Base-by-base conservation (phyloP, 2,113 vertebrate genomes). In the Vulpes vulpes region DNA sequence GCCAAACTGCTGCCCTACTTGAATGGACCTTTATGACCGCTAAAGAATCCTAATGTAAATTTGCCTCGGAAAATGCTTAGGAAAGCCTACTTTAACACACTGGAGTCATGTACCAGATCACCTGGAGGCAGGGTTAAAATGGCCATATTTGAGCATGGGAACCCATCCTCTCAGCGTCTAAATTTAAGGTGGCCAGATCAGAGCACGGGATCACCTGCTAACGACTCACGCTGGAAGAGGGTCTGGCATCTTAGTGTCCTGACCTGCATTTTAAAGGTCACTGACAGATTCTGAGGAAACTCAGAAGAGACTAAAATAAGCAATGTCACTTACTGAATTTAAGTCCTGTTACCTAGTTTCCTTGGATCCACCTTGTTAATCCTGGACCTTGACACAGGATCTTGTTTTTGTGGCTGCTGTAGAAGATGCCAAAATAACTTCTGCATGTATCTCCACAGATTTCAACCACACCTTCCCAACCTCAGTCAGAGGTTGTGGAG, bases 261-360 rank as follows among this genome's bases (percentile, higher is more conserved):
- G 60, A 81, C 2, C 64, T 71, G 51, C 30, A 2, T 69, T 82
- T 96, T 78, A 89, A 89, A 85, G 71, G 69, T 67, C 76, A 79
- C 38, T 11, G 35, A 32, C 43, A 96, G 49, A 80, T n/a, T 60
- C 89, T 6, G 32, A 92, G 35, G 53, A 85, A 96, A 85, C 55
- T 19, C 23, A 64, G 62, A 87, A 64, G 10, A 19, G 49, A 53
- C 76, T n/a, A 1, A 67, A 57, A 38, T 88, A 79, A 73, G 57
- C 65, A 83, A 25, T 20, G 15, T 64, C 11, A 51, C 17, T 64
- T 64, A 12, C n/a, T 51, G 19, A 23, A 32, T 71, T 71, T 62
- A 89, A 74, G 17, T 69, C 27, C 51, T 17, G 15, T 59, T 74
- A 64, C 35, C 73, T 55, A 25, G 15, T 64, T 51, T 81, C 73